Conservation (phyloP, 2,888 invertebrate genomes). For the Synergus gifuensis region DNA sequence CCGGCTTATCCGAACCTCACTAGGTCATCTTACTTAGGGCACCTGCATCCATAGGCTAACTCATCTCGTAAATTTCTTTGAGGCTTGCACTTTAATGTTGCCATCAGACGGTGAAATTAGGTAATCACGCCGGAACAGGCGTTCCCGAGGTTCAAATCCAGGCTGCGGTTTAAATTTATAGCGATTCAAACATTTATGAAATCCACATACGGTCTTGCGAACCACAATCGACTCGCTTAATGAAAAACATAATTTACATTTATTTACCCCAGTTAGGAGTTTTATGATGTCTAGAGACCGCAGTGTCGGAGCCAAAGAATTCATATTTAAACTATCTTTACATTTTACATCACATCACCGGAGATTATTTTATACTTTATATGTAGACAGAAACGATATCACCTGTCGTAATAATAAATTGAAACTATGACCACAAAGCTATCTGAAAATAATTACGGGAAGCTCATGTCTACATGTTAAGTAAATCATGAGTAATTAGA, state of each 20-base stretch:
- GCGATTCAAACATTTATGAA: constrained; percentile 15
- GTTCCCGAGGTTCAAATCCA: constrained; percentile 21
- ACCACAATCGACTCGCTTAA: background rate
- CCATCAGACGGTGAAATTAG: constrained; percentile 1
- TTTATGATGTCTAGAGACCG: background rate
- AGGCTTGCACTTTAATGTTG: constrained; percentile 11
- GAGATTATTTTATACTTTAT: background rate
- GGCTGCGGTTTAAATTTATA: constrained; percentile 21
- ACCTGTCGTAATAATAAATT: background rate
- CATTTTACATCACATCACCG: background rate
- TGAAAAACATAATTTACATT: constrained; percentile 15
- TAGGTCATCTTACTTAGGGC: constrained; percentile 21
- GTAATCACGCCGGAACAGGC: constrained; percentile 18
- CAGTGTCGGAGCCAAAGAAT: background rate
- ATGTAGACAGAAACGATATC: background rate
- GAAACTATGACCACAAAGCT: background rate
- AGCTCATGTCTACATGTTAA: background rate
- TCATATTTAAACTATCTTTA: constrained; percentile 4
- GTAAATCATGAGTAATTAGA: background rate
- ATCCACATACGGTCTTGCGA: background rate
- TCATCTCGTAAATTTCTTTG: constrained; percentile 35
- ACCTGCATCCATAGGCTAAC: constrained; percentile 19
- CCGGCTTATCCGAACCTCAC: constrained; percentile 64
- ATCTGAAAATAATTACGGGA: background rate
- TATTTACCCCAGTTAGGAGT: constrained; percentile 3